phyloP scores from a whole-genome alignment of 2,113 vertebrate genomes.

The Zosterops lateralis region DNA sequence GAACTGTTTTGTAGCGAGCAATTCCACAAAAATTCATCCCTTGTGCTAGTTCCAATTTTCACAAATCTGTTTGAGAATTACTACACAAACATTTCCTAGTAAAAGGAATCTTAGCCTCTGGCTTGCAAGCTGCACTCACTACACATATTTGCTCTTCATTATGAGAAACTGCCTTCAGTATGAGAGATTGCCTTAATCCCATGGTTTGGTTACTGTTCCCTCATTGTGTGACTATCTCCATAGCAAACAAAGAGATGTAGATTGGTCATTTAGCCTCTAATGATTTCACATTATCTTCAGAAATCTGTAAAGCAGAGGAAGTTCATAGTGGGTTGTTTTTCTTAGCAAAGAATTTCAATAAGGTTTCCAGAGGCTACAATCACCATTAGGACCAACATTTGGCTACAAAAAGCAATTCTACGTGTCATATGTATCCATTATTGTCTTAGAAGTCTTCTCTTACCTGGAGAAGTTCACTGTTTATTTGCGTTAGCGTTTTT shows the following conservation, averaged over 20 bases:
- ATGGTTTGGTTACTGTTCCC: background rate
- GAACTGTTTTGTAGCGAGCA: background rate
- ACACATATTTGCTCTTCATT: background rate
- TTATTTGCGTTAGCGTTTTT: background rate
- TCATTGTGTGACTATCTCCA: background rate
- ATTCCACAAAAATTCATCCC: conserved; percentile 7
- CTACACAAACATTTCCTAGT: conserved; percentile 8
- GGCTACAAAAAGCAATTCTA: background rate
- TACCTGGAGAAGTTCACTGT: background rate
- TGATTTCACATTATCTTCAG: background rate
- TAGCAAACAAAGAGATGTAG: background rate
- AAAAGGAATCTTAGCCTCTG: conserved; percentile 24
- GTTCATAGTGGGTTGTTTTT: background rate
- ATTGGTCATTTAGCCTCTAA: background rate
- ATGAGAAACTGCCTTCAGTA: background rate
- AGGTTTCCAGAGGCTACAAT: background rate
- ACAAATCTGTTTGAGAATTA: conserved; percentile 28
- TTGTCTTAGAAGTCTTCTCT: background rate
- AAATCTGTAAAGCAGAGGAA: background rate
- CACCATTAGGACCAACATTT: background rate
- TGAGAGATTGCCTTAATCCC: background rate
- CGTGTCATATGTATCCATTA: background rate
- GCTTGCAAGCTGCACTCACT: background rate
- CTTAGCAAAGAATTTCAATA: background rate
- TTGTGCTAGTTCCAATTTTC: conserved; percentile 23